These are phyloP conservation scores for Drepanosiphum platanoidis DNA, from an alignment of 2,888 invertebrate species.

Conservation along the genomic window DNA sequence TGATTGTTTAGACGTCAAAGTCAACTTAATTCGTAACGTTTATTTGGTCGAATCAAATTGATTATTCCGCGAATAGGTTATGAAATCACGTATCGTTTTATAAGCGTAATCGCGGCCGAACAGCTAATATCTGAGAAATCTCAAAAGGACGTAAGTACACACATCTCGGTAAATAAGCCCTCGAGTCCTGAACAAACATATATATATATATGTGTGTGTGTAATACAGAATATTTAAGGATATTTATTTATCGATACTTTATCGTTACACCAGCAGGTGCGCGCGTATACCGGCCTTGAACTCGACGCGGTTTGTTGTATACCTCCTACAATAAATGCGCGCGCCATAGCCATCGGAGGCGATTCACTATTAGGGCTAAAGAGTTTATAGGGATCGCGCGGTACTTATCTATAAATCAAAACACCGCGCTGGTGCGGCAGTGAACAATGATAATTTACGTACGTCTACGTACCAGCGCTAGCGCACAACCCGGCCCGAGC, in stretches of 20 bases:
- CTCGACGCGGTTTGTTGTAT: slow-evolving; percentile 12
- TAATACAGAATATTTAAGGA: background rate
- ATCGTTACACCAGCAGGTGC: background rate
- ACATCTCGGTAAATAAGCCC: background rate
- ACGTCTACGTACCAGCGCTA: background rate
- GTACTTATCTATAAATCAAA: slow-evolving; percentile 38
- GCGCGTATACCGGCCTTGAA: slow-evolving; percentile 10
- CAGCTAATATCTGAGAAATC: background rate
- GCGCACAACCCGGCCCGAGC: background rate
- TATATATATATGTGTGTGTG: too few relatives aligned
- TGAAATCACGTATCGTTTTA: background rate
- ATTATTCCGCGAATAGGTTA: background rate
- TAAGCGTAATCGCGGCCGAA: background rate
- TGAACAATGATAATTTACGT: background rate
- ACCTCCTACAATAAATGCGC: slow-evolving; percentile 3
- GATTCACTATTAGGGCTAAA: slow-evolving; percentile 17
- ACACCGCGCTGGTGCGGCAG: too few relatives aligned
- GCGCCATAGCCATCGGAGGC: background rate
- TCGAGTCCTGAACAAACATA: background rate
- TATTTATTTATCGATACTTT: slow-evolving; percentile 1
- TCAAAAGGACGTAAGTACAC: background rate
- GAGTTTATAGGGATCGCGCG: background rate
- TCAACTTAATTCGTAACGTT: background rate
- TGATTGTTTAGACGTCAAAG: background rate
- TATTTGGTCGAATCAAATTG: background rate